A percentile compares a stretch with the other conserved stretches of the same genome.
Evolutionary conservation across 2,888 invertebrate genomes (phyloP).

Genomic region (Spilosoma lubricipeda): DNA sequence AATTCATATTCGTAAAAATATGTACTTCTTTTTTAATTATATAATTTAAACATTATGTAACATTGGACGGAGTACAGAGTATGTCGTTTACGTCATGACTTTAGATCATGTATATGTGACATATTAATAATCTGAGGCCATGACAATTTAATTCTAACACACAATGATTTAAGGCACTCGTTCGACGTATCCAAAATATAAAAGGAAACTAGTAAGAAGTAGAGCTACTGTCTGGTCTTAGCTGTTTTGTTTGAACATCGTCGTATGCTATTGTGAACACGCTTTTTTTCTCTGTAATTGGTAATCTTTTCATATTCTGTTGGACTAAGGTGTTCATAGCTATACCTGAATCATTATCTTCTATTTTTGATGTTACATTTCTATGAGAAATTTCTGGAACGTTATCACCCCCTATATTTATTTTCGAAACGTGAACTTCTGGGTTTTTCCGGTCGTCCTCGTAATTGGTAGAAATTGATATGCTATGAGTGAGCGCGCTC

Average conservation of each 20-base stretch:
- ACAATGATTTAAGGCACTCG: constrained; percentile 70
- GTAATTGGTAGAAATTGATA: constrained; percentile 80
- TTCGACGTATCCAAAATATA: constrained; percentile 44
- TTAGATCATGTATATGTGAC: too few relatives aligned
- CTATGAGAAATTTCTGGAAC: constrained; percentile 59
- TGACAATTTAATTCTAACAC: constrained; percentile 42
- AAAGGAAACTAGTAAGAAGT: constrained; percentile 84
- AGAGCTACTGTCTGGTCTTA: constrained; percentile 92
- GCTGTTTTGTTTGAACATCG: constrained; percentile 94
- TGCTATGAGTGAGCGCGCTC: constrained; percentile 79
- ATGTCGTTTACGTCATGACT: constrained; percentile 43
- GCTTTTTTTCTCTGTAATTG: constrained; percentile 95
- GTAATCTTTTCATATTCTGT: constrained; percentile 87
- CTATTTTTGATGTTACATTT: constrained; percentile 71
- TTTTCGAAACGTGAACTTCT: constrained; percentile 87
- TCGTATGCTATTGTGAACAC: constrained; percentile 97
- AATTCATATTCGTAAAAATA: constrained; percentile 39
- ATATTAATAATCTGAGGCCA: too few relatives aligned
- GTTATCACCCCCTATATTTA: constrained; percentile 78
- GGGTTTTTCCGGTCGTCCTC: constrained; percentile 72
- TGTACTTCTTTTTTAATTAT: constrained; percentile 35
- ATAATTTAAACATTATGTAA: constrained; percentile 43
- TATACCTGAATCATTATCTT: constrained; percentile 93
- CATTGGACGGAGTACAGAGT: constrained; percentile 58
- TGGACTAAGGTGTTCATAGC: constrained; percentile 88